These are phyloP conservation scores for Diloba caeruleocephala DNA, from an alignment of 2,888 invertebrate genomes.

Conservation along the genomic window DNA sequence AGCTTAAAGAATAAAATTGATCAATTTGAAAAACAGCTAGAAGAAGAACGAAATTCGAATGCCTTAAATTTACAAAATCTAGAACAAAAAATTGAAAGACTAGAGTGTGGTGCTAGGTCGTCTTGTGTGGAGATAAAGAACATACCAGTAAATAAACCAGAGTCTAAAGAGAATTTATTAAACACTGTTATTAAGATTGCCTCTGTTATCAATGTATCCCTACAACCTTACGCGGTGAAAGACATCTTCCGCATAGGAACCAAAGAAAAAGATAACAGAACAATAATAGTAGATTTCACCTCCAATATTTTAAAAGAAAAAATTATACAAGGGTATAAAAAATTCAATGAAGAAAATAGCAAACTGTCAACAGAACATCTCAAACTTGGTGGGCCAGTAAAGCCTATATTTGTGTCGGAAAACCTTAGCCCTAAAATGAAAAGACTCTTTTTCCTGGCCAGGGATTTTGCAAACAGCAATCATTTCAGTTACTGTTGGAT, in stretches of 20 bases:
- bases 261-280: background rate
- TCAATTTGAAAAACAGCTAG: background rate
- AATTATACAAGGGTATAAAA: background rate
- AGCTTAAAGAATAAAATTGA: constrained; percentile 2
- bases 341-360: background rate
- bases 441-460: constrained; percentile 4
- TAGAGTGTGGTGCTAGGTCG: background rate
- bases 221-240: background rate
- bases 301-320: constrained; percentile 1
- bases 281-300: constrained; percentile 4
- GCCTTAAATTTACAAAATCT: background rate
- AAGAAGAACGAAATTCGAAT: background rate
- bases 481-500: constrained; percentile 19
- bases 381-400: background rate
- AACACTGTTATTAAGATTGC: constrained; percentile 1
- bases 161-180: constrained; percentile 1
- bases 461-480: constrained; percentile 2
- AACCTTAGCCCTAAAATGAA: constrained; percentile 2
- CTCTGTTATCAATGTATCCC: background rate
- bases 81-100: constrained; percentile 2
- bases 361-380: constrained; percentile 4
- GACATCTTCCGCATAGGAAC: constrained; percentile 1
- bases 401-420: constrained; percentile 2
- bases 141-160: background rate
- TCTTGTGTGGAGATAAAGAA: constrained; percentile 5